Conservation (phyloP, 2,797 vertebrate species). For the Eupleurogrammus muticus region DNA sequence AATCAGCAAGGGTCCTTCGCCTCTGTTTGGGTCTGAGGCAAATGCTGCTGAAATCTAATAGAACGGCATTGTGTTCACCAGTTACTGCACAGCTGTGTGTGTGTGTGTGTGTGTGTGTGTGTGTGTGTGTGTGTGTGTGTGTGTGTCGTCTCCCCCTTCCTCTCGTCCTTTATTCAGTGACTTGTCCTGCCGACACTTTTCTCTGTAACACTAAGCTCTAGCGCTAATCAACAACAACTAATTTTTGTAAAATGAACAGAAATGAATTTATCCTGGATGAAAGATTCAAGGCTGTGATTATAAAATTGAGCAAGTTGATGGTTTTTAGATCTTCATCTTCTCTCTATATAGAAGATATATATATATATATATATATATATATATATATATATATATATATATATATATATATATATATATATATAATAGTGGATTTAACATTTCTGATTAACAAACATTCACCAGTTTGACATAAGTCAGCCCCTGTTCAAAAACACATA, state of each 20-base stretch:
- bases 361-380: too few relatives aligned
- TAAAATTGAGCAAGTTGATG: slow-evolving; percentile 28
- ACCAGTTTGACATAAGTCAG: slow-evolving; percentile 14
- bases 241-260: slow-evolving; percentile 41
- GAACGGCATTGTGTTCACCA: slow-evolving; percentile 69
- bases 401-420: too few relatives aligned
- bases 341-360: too few relatives aligned
- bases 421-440: too few relatives aligned
- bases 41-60: slow-evolving; percentile 72
- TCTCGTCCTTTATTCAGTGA: slow-evolving; percentile 39
- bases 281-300: slow-evolving; percentile 34
- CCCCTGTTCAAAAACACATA: slow-evolving; percentile 7
- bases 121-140: not conserved
- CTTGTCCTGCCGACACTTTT: slow-evolving; percentile 41
- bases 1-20: slow-evolving; percentile 69
- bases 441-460: not conserved
- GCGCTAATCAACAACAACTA: slow-evolving; percentile 48
- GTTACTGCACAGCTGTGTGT: slow-evolving; percentile 50
- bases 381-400: too few relatives aligned
- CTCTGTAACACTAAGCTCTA: slow-evolving; percentile 57
- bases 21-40: slow-evolving; percentile 60
- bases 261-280: slow-evolving; percentile 27
- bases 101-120: slow-evolving; percentile 10
- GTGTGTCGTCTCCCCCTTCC: slow-evolving; percentile 38
- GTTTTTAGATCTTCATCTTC: too few relatives aligned